Evolutionary conservation across 2,113 vertebrate genomes (phyloP).

Genomic region (Notechis scutatus): DNA sequence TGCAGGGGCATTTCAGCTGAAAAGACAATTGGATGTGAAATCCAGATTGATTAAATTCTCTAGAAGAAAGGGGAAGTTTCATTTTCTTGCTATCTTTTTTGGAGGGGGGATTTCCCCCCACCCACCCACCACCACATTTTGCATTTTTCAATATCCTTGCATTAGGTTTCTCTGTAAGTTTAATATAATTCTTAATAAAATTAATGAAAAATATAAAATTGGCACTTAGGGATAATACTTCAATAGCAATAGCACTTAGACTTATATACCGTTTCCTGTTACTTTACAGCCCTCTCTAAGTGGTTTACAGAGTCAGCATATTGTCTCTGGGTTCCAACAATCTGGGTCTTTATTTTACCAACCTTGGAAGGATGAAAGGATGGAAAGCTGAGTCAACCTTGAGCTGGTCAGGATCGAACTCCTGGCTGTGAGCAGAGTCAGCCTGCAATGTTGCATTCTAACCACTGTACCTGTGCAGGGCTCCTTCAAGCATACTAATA

Average conservation of each 20-base stretch:
- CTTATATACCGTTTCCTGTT: background rate
- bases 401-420: background rate
- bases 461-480: background rate
- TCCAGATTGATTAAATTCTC: background rate
- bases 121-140: too few relatives aligned
- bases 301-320: background rate
- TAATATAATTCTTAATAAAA: background rate
- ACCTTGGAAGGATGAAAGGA: background rate
- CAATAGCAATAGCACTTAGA: background rate
- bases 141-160: background rate
- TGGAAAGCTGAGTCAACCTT: background rate
- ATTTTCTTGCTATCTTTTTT: background rate
- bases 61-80: background rate
- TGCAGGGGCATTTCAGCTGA: background rate
- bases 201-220: background rate
- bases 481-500: background rate
- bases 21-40: background rate
- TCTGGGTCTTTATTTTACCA: background rate
- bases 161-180: background rate
- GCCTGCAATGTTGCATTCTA: background rate
- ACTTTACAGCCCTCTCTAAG: background rate
- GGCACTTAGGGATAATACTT: background rate
- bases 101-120: background rate
- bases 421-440: background rate
- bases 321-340: background rate